phyloP scores from a whole-genome alignment of 1,140 invertebrate species.

The Contarinia nasturtii region DNA sequence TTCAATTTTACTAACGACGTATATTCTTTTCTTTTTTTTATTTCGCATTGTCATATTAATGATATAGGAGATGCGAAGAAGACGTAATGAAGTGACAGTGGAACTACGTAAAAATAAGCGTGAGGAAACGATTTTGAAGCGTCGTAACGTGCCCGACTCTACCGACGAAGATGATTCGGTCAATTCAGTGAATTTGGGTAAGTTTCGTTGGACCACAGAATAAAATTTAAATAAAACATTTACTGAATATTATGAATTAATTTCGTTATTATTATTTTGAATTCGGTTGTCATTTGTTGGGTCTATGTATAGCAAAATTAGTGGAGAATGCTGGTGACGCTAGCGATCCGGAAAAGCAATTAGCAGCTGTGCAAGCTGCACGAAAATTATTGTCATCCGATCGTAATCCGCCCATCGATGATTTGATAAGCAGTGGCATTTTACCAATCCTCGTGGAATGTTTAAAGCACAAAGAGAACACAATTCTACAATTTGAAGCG shows the following conservation, averaged over 20 bases:
- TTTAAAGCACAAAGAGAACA: constrained; percentile 69
- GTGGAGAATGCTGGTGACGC: constrained; percentile 50
- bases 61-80: constrained; percentile 80
- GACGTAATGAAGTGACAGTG: constrained; percentile 87
- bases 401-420: constrained; percentile 97
- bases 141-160: constrained; percentile 82
- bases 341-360: constrained; percentile 50
- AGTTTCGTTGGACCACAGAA: too few species aligned
- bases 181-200: constrained; percentile 13
- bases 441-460: constrained; percentile 85
- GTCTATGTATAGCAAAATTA: constrained; percentile 40
- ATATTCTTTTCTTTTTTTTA: neutral
- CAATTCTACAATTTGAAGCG: constrained; percentile 92
- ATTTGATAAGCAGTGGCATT: constrained; percentile 81
- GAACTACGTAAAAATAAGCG: constrained; percentile 93
- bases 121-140: constrained; percentile 87
- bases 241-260: too few species aligned
- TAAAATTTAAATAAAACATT: neutral
- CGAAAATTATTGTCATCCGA: constrained; percentile 91
- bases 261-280: too few species aligned
- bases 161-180: constrained; percentile 57
- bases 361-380: constrained; percentile 67
- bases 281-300: too few species aligned
- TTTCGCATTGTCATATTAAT: constrained; percentile 1
- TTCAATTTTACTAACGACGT: too few species aligned